Percentiles rank a stretch among this genome's conserved stretches.
phyloP scores from a whole-genome alignment of 2,888 invertebrate species.

The Polylopha cassiicola region DNA sequence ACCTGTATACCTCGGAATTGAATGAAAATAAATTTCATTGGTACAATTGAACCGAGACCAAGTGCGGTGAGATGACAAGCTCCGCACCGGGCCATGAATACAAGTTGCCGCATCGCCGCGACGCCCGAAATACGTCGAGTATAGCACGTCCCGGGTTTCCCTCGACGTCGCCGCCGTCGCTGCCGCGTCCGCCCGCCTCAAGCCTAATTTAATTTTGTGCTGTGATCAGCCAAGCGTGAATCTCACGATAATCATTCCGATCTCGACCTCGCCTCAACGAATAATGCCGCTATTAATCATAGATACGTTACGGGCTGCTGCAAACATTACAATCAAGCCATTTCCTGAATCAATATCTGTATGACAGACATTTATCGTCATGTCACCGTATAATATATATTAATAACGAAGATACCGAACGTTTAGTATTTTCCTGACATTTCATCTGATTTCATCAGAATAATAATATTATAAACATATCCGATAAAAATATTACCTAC shows the following conservation, averaged over 20 bases:
- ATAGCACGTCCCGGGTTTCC: conserved; percentile 23
- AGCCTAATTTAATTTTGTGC: conserved; percentile 68
- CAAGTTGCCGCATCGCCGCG: conserved; percentile 44
- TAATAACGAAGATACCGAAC: conserved; percentile 16
- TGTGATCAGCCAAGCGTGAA: conserved; percentile 59
- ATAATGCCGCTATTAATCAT: conserved; percentile 59
- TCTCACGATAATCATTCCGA: conserved; percentile 61
- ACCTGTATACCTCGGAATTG: conserved; percentile 44
- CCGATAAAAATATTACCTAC: no score
- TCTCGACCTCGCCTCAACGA: conserved; percentile 45
- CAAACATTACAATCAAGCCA: conserved; percentile 18
- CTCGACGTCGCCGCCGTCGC: conserved; percentile 28
- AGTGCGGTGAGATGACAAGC: conserved; percentile 40
- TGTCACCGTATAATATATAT: conserved; percentile 1
- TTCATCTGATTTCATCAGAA: no score
- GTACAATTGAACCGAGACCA: conserved; percentile 44
- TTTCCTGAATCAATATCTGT: conserved; percentile 16
- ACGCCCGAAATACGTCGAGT: conserved; percentile 36
- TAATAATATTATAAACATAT: no score
- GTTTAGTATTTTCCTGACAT: no score
- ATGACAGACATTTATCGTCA: conserved; percentile 15
- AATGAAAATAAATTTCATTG: conserved; percentile 59
- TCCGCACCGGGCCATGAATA: conserved; percentile 48
- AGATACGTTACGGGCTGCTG: conserved; percentile 23
- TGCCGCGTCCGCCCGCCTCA: conserved; percentile 36